These are phyloP conservation scores for Drosophila mulleri DNA, from an alignment of 2,888 invertebrate genomes.

Conservation along the genomic window DNA sequence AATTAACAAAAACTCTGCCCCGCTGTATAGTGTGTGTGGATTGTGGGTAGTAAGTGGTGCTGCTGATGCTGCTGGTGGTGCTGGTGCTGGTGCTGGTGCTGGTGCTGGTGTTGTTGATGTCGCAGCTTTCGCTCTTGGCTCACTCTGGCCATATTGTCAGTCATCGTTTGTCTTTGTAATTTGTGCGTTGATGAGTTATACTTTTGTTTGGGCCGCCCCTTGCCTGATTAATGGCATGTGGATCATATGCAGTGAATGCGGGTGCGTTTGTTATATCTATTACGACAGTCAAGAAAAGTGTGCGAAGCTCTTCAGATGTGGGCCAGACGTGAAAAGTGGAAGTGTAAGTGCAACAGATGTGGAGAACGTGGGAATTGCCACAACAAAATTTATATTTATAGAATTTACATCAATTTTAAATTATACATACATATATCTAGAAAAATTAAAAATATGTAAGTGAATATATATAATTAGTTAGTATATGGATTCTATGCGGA, in stretches of 20 bases:
- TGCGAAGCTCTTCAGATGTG: slow-evolving; percentile 11
- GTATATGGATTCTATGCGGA: too few relatives aligned
- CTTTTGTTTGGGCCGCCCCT: slow-evolving; percentile 61
- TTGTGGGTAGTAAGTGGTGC: slow-evolving; percentile 72
- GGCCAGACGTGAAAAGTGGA: slow-evolving; percentile 11
- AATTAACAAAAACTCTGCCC: slow-evolving; percentile 74
- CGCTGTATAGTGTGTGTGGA: slow-evolving; percentile 42
- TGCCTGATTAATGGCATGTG: slow-evolving; percentile 71
- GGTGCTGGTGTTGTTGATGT: slow-evolving; percentile 23
- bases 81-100: slow-evolving; percentile 19
- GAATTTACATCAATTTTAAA: background rate
- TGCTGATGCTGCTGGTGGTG: slow-evolving; percentile 19
- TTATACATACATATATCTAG: too few relatives aligned
- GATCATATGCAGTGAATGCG: slow-evolving; percentile 62
- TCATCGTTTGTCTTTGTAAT: slow-evolving; percentile 80
- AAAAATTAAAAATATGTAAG: background rate
- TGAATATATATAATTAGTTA: background rate
- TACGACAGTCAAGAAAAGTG: slow-evolving; percentile 9
- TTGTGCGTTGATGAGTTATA: slow-evolving; percentile 79
- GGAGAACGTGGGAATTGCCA: background rate
- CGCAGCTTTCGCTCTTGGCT: slow-evolving; percentile 39
- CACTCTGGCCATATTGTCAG: slow-evolving; percentile 55
- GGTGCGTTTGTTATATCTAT: slow-evolving; percentile 41
- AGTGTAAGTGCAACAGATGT: background rate
- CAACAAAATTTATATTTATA: background rate